These are phyloP conservation scores for Volucella inflata DNA, from an alignment of 2,888 invertebrate species.

Conservation along the genomic window DNA sequence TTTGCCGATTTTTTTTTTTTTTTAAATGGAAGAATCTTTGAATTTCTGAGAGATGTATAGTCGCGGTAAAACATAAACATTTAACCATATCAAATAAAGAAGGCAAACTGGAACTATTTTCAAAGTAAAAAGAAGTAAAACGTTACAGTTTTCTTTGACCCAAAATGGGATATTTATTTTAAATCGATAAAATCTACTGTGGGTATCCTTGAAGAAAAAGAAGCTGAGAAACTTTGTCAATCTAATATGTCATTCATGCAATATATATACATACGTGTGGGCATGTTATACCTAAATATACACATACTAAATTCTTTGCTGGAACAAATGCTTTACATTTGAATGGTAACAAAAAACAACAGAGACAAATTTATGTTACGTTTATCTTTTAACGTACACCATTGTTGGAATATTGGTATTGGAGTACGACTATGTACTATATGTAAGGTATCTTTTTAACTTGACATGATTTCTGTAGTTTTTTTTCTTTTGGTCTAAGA, in stretches of 20 bases:
- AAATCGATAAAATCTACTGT: constrained; percentile 62
- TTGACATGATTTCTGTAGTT: constrained; percentile 66
- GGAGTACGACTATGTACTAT: too few species aligned
- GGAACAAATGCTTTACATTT: constrained; percentile 27
- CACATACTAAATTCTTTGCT: constrained; percentile 16
- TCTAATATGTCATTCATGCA: constrained; percentile 22
- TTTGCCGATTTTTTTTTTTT: too few species aligned
- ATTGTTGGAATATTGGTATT: too few species aligned
- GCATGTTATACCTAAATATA: too few species aligned
- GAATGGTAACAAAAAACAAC: constrained; percentile 37
- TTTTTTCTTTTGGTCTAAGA: constrained; percentile 61
- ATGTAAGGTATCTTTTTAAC: constrained; percentile 42
- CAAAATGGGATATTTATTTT: constrained; percentile 37
- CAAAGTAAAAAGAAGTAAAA: constrained; percentile 56
- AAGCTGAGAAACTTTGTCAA: constrained; percentile 31
- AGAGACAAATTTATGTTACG: constrained; percentile 31
- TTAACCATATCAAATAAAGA: constrained; percentile 41
- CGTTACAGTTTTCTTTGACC: constrained; percentile 61
- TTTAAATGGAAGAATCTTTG: too few species aligned
- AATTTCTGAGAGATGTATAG: too few species aligned
- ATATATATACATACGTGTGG: neutral
- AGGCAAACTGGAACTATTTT: constrained; percentile 61
- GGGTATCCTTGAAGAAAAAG: constrained; percentile 51
- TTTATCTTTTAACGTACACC: neutral
- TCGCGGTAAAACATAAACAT: too few species aligned